Percentiles rank a stretch among this genome's conserved stretches.
Conservation (phyloP, 2,888 invertebrate species). For the Andrena camellia region DNA sequence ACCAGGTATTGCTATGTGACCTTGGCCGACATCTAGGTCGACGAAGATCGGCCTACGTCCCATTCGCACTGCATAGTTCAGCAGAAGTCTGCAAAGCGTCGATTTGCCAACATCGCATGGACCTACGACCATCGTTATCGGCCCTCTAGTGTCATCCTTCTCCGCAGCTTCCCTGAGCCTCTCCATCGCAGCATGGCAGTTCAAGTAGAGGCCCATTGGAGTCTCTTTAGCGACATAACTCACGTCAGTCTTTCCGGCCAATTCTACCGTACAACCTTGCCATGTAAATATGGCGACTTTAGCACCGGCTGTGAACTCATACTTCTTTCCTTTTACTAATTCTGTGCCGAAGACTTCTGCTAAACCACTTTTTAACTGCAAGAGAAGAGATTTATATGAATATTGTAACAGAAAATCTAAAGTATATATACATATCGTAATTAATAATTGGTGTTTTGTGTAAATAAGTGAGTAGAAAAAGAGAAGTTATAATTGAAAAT, state of each 20-base stretch:
- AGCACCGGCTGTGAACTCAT: conserved; percentile 95
- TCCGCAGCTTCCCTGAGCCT: conserved; percentile 94
- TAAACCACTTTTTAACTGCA: conserved; percentile 93
- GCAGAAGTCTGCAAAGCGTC: conserved; percentile 93
- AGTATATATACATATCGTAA: too few relatives aligned
- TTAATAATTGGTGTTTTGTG: neutral
- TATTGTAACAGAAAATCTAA: neutral
- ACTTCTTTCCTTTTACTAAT: conserved; percentile 95
- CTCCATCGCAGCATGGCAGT: conserved; percentile 98
- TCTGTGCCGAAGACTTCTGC: conserved; percentile 99
- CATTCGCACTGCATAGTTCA: conserved; percentile 98
- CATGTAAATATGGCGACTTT: conserved; percentile 98
- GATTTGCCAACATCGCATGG: conserved; percentile 99
- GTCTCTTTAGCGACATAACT: conserved; percentile 98
- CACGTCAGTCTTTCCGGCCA: conserved; percentile 96
- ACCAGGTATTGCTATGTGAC: conserved; percentile 96
- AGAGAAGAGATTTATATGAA: neutral
- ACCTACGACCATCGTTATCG: conserved; percentile 96
- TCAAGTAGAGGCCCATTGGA: conserved; percentile 98
- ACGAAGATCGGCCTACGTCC: conserved; percentile 95
- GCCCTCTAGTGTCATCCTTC: conserved; percentile 90
- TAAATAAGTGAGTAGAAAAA: neutral
- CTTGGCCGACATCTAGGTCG: conserved; percentile 98
- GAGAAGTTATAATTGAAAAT: neutral
- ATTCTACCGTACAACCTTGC: conserved; percentile 95